Evolutionary conservation across 92 coral and sea anemone species (phyloP).

Genomic region (Nematostella vectensis): DNA sequence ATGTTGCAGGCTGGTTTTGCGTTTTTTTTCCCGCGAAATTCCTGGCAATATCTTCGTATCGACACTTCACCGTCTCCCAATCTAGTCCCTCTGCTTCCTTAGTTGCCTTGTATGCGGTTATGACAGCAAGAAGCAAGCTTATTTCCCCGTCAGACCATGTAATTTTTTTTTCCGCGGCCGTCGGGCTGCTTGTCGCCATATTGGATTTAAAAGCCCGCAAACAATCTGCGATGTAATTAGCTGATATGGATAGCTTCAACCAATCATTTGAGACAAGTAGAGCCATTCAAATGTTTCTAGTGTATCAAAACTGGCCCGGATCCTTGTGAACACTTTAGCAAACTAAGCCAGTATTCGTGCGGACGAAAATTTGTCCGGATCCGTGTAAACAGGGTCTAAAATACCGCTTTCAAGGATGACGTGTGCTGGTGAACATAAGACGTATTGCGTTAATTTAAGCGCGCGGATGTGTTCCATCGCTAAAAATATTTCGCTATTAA

Average conservation of each 20-base stretch:
- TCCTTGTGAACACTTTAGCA: background rate
- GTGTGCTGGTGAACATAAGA: too few species aligned
- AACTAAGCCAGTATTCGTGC: background rate
- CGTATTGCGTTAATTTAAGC: too few species aligned
- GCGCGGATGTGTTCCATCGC: too few species aligned
- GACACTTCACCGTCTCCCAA: background rate
- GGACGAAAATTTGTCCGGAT: background rate
- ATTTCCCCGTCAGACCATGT: conserved; percentile 20
- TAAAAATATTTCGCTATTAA: too few species aligned
- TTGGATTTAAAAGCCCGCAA: background rate
- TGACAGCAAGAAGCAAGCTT: conserved; percentile 7
- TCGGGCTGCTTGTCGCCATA: background rate
- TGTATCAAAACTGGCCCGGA: background rate
- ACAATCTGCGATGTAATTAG: background rate
- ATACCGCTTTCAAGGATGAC: too few species aligned
- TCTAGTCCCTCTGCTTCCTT: background rate
- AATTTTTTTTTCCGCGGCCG: conserved; percentile 2
- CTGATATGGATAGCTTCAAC: background rate
- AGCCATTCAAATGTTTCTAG: background rate
- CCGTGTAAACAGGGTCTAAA: background rate
- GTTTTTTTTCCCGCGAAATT: background rate
- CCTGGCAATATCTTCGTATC: conserved; percentile 4
- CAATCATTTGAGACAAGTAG: background rate
- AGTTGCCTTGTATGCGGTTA: conserved; percentile 8
- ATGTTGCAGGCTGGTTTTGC: background rate